Conservation (phyloP, 1,140 invertebrate species). For the Plectrocnemia conspersa region DNA sequence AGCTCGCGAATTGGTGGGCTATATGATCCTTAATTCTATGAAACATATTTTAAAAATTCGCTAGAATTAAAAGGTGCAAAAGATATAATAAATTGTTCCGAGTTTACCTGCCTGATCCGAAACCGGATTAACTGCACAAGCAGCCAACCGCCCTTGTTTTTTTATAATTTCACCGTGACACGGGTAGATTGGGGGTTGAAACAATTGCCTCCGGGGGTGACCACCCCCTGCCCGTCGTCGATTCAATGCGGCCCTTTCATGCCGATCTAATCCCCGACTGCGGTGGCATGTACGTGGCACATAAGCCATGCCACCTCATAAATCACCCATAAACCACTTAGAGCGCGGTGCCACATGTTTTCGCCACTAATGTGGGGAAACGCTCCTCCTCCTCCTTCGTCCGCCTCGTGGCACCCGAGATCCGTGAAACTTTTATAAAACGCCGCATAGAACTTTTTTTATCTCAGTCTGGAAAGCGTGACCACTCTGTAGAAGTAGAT, state of each 20-base stretch:
- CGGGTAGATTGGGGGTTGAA: too few species aligned
- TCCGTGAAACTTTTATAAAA: conserved; percentile 11
- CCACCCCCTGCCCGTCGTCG: conserved; percentile 8
- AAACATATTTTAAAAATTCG: too few species aligned
- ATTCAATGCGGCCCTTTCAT: conserved; percentile 10
- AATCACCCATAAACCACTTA: conserved; percentile 36
- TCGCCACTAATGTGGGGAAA: conserved; percentile 13
- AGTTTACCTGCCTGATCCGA: too few species aligned
- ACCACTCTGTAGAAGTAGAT: too few species aligned
- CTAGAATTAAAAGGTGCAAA: too few species aligned
- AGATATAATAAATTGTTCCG: too few species aligned
- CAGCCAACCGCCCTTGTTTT: too few species aligned
- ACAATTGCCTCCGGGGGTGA: background rate
- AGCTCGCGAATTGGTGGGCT: too few species aligned
- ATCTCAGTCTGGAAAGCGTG: background rate
- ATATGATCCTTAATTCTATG: too few species aligned
- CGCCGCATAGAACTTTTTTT: conserved; percentile 1
- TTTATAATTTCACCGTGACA: too few species aligned
- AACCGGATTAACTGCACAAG: too few species aligned
- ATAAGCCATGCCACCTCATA: conserved; percentile 30
- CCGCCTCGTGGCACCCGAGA: background rate
- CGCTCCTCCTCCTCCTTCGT: background rate
- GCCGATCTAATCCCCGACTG: conserved; percentile 28
- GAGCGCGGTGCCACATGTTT: conserved; percentile 26
- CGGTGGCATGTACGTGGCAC: conserved; percentile 21